Evolutionary conservation across 2,888 invertebrate species (phyloP), one percentile per base, ranked within the genome.

Genomic region (Caenorhabditis sp.): DNA sequence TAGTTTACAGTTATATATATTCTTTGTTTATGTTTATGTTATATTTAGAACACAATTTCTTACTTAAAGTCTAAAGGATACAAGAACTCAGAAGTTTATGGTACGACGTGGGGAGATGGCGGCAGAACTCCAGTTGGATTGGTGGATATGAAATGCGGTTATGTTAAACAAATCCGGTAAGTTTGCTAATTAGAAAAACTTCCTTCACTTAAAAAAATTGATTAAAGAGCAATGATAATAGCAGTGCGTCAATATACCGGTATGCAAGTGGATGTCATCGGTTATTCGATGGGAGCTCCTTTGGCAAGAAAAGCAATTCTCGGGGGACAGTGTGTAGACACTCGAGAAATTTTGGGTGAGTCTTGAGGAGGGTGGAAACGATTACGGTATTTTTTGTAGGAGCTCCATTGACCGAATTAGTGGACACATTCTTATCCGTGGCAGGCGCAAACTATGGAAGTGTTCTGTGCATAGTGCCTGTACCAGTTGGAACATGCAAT

Each of bases 371-470:
- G 4, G 8, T 53, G n/a, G 22, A 32, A 30, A 17, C 11, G 20
- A 24, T 4, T 26, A 24, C 22, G 13, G 4, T 15, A 20, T 5
- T 15, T 4, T 56, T 52, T 65, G 17, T 48, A 80, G 82, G 78
- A 27, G 83, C 86, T 41, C 88, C 88, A 17, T 53, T 88, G n/a
- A 88, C 88, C 6, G 86, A 88, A 72, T 79, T 88, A 2, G 80
- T 88, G 30, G 87, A 88, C 62, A 87, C 88, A 0, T 88, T 87
- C 63, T 53, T 88, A 0, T 86, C 86, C 6, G 88, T 88, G 1
- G 88, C 88, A n/a, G 88, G 88, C 5, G 84, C 88, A n/a, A 88
- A 88, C 70, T 83, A 83, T 39, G 88, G 88, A 17, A 83, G 80
- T 41, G 79, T 85, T 0, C 62, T 88, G 5, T 88, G 88, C 53